Evolutionary conservation across 2,797 vertebrate genomes (phyloP).

Genomic region (Pipistrellus nathusii): DNA sequence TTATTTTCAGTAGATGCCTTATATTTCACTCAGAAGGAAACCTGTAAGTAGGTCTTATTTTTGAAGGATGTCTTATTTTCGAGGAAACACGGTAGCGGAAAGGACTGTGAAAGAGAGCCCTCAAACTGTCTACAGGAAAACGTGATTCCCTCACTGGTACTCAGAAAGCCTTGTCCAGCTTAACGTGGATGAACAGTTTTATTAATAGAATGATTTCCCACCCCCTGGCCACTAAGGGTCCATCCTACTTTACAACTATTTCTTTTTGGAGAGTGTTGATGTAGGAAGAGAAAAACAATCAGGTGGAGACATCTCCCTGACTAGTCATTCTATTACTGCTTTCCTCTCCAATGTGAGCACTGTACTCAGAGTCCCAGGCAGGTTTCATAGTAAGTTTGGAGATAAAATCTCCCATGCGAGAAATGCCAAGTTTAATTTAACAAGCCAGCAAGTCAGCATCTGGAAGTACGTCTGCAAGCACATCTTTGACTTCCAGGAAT

Average conservation of each 20-base stretch:
- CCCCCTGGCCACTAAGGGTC: not conserved
- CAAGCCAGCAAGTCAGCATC: conserved; percentile 65
- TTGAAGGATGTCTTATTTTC: too few species aligned
- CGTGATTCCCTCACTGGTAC: conserved; percentile 41
- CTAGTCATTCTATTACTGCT: not conserved
- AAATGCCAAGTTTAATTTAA: conserved; percentile 72
- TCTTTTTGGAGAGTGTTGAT: not conserved
- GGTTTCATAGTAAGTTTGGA: not conserved
- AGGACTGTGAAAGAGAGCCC: conserved; percentile 61
- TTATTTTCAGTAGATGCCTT: too few species aligned
- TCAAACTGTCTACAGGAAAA: conserved; percentile 39
- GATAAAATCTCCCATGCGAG: conserved; percentile 49
- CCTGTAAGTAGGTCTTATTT: too few species aligned
- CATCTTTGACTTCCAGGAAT: conserved; percentile 80
- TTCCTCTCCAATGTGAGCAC: not conserved
- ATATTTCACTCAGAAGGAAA: too few species aligned
- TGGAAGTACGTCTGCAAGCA: conserved; percentile 69
- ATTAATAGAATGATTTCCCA: conserved; percentile 43
- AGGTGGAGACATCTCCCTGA: not conserved
- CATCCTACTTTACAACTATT: not conserved
- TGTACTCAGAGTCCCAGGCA: not conserved
- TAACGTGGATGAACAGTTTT: not conserved
- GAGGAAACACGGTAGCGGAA: not conserved
- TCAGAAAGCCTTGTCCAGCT: conserved; percentile 48
- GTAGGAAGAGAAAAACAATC: not conserved